Evolutionary conservation across 2,888 invertebrate genomes (phyloP).

Genomic region (Caenorhabditis japonica): DNA sequence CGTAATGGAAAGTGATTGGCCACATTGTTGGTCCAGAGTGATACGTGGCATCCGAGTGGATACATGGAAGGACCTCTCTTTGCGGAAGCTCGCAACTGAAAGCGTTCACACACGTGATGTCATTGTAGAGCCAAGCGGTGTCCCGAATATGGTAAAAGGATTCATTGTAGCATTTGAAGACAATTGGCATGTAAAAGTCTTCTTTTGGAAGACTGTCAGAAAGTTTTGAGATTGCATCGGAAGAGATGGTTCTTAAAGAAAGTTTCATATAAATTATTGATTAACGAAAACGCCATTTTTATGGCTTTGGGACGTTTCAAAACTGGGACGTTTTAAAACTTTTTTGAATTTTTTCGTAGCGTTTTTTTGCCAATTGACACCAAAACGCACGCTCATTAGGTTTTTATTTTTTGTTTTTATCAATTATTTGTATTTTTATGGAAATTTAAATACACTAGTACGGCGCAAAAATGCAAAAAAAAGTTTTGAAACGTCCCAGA

Average conservation of each 20-base stretch:
- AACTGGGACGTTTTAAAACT: too few relatives aligned
- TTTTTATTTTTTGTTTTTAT: too few relatives aligned
- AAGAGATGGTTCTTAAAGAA: constrained; percentile 12
- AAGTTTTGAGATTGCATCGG: constrained; percentile 8
- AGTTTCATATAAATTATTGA: too few relatives aligned
- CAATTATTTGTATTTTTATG: too few relatives aligned
- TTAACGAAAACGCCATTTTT: too few relatives aligned
- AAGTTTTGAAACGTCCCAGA: too few relatives aligned
- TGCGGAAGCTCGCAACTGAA: constrained; percentile 45
- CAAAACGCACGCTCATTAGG: too few relatives aligned
- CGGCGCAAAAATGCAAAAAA: too few relatives aligned
- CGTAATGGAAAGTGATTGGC: constrained; percentile 44
- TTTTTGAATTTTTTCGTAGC: too few relatives aligned
- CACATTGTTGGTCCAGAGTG: constrained; percentile 49
- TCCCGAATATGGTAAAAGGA: constrained; percentile 36
- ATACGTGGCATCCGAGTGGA: constrained; percentile 46
- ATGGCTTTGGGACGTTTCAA: too few relatives aligned
- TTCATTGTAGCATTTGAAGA: constrained; percentile 49
- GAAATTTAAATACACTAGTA: too few relatives aligned
- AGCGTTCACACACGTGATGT: constrained; percentile 40
- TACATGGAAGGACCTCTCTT: constrained; percentile 20
- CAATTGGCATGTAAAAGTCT: constrained; percentile 44
- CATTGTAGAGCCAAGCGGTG: constrained; percentile 27
- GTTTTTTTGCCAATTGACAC: too few relatives aligned
- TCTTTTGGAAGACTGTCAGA: constrained; percentile 19